These are phyloP conservation scores for Cacatua alba DNA, from an alignment of 2,113 vertebrate species.

Conservation along the genomic window DNA sequence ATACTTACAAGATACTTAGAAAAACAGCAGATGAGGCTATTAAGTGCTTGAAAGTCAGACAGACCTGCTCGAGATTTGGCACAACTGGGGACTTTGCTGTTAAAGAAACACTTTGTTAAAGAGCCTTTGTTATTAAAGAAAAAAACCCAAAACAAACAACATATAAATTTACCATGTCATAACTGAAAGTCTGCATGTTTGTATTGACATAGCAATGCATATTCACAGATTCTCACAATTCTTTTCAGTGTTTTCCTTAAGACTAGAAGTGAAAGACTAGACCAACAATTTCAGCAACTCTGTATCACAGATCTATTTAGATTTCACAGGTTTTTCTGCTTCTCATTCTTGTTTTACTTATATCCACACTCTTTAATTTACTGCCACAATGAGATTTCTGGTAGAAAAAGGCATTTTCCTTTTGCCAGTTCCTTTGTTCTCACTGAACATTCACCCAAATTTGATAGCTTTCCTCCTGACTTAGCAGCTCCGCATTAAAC, in stretches of 20 bases:
- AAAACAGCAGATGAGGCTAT: background rate
- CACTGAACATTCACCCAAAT: background rate
- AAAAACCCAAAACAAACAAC: accelerated
- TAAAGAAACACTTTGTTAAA: background rate
- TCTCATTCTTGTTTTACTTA: background rate
- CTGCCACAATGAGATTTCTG: background rate
- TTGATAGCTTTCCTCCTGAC: background rate
- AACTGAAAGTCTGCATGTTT: background rate
- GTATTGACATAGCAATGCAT: background rate
- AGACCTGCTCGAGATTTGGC: background rate
- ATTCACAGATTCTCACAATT: background rate
- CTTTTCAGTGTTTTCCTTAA: background rate
- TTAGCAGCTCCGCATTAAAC: background rate
- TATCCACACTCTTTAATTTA: background rate
- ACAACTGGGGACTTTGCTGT: background rate
- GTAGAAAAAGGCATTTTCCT: background rate
- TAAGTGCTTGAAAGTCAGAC: background rate
- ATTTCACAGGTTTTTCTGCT: background rate
- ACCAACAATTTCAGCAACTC: background rate
- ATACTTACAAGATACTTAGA: background rate
- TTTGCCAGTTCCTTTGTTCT: background rate
- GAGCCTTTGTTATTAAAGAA: background rate
- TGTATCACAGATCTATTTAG: background rate
- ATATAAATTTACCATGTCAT: background rate
- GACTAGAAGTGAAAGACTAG: background rate